These are phyloP conservation scores for Laspeyria flexula DNA, from an alignment of 2,888 invertebrate genomes.

Conservation along the genomic window DNA sequence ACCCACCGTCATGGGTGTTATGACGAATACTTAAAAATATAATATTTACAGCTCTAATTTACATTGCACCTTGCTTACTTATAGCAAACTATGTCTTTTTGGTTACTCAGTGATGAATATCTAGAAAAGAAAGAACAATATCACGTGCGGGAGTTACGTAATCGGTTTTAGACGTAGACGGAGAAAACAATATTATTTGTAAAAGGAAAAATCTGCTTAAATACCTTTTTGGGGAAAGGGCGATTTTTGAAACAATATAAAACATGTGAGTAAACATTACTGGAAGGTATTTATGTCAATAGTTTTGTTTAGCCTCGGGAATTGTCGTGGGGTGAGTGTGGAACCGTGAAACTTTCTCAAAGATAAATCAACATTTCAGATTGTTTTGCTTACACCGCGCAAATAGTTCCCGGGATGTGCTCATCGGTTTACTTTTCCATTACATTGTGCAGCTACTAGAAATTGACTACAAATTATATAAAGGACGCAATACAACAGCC, in stretches of 20 bases:
- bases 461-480: too few relatives aligned
- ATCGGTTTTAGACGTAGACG: not conserved
- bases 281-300: not conserved
- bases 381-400: too few relatives aligned
- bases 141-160: not conserved
- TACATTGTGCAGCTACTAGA: too few relatives aligned
- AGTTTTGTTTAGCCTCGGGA: not conserved
- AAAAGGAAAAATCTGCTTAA: not conserved
- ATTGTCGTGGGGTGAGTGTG: not conserved
- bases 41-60: not conserved
- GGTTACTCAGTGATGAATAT: constrained; percentile 13
- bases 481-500: too few relatives aligned
- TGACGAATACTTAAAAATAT: constrained; percentile 7
- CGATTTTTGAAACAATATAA: not conserved
- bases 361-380: too few relatives aligned
- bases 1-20: not conserved
- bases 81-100: not conserved
- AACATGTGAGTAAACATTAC: not conserved
- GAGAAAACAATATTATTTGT: not conserved
- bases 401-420: too few relatives aligned
- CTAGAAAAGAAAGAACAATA: not conserved
- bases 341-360: too few relatives aligned
- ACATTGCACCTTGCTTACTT: not conserved
- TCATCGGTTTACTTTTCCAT: too few relatives aligned
- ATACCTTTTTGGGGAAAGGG: too few relatives aligned